A percentile compares a stretch with the other conserved stretches of the same genome.
These are phyloP conservation scores for Pogonus chalceus DNA, from an alignment of 1,140 invertebrate species.

Conservation along the genomic window DNA sequence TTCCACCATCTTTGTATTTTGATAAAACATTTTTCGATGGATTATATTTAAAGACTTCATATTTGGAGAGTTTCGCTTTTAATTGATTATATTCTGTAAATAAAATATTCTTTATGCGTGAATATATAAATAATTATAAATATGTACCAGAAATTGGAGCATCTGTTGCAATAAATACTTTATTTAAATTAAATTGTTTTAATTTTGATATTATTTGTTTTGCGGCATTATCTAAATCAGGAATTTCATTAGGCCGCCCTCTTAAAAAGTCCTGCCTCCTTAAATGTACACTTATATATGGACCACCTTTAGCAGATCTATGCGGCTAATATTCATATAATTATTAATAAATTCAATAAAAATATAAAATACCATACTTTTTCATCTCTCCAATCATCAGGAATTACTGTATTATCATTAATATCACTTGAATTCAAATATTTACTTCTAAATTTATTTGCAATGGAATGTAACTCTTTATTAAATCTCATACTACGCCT, in stretches of 20 bases:
- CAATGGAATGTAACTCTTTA: conserved; percentile 54
- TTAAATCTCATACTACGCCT: conserved; percentile 88
- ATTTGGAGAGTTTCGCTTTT: conserved; percentile 30
- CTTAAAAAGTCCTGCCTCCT: conserved; percentile 74
- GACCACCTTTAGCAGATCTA: conserved; percentile 51
- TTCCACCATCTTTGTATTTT: conserved; percentile 69
- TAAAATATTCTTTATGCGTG: not conserved
- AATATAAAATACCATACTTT: conserved; percentile 35
- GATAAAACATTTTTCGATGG: conserved; percentile 35
- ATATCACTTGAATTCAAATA: conserved; percentile 60
- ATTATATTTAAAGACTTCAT: conserved; percentile 40
- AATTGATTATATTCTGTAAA: not conserved
- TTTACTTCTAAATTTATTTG: conserved; percentile 55
- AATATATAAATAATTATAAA: conserved; percentile 13
- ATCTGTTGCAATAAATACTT: conserved; percentile 79
- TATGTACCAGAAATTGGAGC: conserved; percentile 40
- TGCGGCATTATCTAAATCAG: conserved; percentile 58
- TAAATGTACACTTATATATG: conserved; percentile 73
- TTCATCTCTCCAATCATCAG: conserved; percentile 51
- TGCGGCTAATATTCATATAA: conserved; percentile 27
- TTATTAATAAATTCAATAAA: conserved; percentile 13
- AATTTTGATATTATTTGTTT: conserved; percentile 55
- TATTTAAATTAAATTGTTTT: conserved; percentile 46
- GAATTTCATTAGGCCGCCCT: conserved; percentile 55
- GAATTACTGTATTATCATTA: conserved; percentile 46